Base-by-base conservation (phyloP, 2,113 vertebrate genomes). In the Gymnorhina tibicen region DNA sequence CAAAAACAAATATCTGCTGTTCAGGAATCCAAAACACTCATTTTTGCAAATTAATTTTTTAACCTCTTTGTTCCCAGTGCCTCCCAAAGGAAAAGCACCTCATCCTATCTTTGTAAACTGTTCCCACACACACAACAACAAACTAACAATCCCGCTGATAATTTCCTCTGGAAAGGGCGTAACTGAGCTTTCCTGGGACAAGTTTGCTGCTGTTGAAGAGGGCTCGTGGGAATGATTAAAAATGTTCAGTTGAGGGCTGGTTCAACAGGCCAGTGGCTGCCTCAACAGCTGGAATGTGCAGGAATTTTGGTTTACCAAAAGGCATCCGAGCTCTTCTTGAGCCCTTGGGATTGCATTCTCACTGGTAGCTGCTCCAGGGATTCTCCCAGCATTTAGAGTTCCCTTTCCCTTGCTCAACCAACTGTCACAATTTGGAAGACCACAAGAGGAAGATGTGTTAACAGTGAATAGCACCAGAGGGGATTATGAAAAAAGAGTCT, bases 281-380 rank as follows among this genome's bases (percentile, higher is more conserved):
- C 46, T 81, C 78, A 86, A 93, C 91, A 89, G 74, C 33, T 85
- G 95, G 94, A 93, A 97, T 63, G 62, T 49, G 83, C 39, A 46
- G 85, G 91, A 94, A 96, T 63, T 81, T 42, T 42, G 46, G 73
- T 68, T 88, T 52, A 59, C 70, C 11, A 2, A 73, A 72, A 96
- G 68, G 22, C 49, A 63, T 55, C 47, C 1, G 0, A 76, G 42
- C 9, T 30, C 39, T 70, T 81, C 56, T 60, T 56, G 37, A 67
- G 27, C 69, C 26, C 49, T 52, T 53, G 79, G 78, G 85, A 58
- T 11, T 35, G 42, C n/a, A 44, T 15, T 49, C 33, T 68, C 41
- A 11, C 20, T 75, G 46, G 24, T 23, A 62, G 33, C 55, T 66
- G 17, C 70, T 87, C 23, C 28, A 59, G 56, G 27, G 39, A 59